Percentiles rank a stretch among this genome's conserved stretches.
Conservation (phyloP, 2,797 vertebrate genomes). For the Zenarchopterus dispar region DNA sequence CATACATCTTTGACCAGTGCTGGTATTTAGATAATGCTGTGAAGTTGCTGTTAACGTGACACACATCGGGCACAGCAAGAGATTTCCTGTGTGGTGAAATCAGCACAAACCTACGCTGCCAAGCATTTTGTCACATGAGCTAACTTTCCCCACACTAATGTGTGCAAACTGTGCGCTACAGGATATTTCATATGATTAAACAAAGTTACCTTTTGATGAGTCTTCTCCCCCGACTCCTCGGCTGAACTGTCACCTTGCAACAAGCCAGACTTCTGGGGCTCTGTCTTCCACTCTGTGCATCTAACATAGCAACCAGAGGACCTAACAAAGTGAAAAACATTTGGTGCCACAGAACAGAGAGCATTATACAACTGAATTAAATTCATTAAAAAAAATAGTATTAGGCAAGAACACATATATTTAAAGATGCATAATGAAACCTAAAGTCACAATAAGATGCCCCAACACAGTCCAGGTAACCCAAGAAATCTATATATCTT, state of each 20-base stretch:
- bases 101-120: neutral
- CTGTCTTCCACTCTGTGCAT: constrained; percentile 60
- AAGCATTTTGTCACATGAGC: constrained; percentile 7
- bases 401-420: too few relatives aligned
- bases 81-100: constrained; percentile 18
- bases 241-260: constrained; percentile 54
- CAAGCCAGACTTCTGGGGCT: constrained; percentile 50
- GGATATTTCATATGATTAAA: neutral
- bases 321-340: constrained; percentile 44
- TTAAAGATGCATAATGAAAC: too few relatives aligned
- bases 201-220: constrained; percentile 47
- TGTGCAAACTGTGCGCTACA: neutral
- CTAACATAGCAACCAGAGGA: constrained; percentile 54
- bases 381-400: too few relatives aligned
- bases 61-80: neutral
- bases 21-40: too few relatives aligned
- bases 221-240: constrained; percentile 48
- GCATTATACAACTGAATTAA: neutral
- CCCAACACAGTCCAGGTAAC: too few relatives aligned
- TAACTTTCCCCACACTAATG: neutral
- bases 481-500: constrained; percentile 33
- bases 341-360: neutral
- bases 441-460: too few relatives aligned
- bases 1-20: neutral
- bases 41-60: neutral